A percentile compares a stretch with the other conserved stretches of the same genome.
Conservation (phyloP, 2,888 invertebrate species). For the Boloria selene region DNA sequence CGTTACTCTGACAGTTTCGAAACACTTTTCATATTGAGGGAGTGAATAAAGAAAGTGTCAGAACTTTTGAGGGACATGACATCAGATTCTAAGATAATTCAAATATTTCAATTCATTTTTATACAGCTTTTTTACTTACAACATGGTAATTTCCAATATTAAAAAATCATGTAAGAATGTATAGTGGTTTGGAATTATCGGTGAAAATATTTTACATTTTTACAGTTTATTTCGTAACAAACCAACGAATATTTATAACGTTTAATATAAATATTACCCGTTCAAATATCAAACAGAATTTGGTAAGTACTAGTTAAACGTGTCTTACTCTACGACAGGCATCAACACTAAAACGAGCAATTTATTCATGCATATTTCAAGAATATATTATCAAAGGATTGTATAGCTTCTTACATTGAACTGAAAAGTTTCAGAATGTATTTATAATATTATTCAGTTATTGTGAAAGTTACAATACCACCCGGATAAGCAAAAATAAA, state of each 20-base stretch:
- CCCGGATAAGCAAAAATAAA: conserved; percentile 49
- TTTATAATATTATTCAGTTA: conserved; percentile 24
- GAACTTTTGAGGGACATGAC: conserved; percentile 12
- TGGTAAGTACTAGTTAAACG: no score
- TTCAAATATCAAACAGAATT: no score
- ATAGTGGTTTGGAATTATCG: no score
- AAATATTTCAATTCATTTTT: conserved; percentile 3
- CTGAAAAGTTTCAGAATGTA: neutral
- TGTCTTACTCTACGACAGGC: no score
- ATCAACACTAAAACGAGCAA: no score
- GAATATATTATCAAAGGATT: neutral
- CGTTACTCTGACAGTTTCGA: conserved; percentile 50
- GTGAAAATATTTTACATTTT: no score
- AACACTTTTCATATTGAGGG: conserved; percentile 37
- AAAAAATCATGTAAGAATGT: no score
- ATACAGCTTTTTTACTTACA: neutral
- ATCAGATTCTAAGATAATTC: conserved; percentile 6
- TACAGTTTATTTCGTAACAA: no score
- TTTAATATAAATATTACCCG: no score
- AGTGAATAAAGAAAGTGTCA: conserved; percentile 15
- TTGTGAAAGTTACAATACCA: conserved; percentile 38
- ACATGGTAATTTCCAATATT: no score
- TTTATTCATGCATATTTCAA: neutral
- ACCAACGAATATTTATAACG: no score
- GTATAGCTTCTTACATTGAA: neutral